Evolutionary conservation across 2,888 invertebrate species (phyloP).

Genomic region (Hirtodrosophila confusa): DNA sequence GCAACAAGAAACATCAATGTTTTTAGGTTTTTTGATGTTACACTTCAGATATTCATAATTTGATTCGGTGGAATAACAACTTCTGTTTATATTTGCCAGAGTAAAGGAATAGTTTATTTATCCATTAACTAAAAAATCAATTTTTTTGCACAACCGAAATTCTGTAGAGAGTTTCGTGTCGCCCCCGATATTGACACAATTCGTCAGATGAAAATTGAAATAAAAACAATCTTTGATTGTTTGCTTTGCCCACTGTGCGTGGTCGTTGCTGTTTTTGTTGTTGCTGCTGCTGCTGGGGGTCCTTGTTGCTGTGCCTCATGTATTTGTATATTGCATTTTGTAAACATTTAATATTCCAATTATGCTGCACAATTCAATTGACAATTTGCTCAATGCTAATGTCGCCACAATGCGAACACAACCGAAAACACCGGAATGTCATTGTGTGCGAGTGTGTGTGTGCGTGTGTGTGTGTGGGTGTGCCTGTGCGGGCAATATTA

Average conservation of each 20-base stretch:
- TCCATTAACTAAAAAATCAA: too few relatives aligned
- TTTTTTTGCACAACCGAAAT: too few relatives aligned
- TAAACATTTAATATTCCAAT: constrained; percentile 79
- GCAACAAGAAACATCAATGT: too few relatives aligned
- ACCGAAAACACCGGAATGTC: constrained; percentile 16
- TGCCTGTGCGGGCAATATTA: constrained; percentile 37
- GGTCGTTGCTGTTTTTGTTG: constrained; percentile 12
- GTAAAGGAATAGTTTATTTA: too few relatives aligned
- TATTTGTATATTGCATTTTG: constrained; percentile 74
- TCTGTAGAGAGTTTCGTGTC: too few relatives aligned
- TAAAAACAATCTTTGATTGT: too few relatives aligned
- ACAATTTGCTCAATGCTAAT: constrained; percentile 64
- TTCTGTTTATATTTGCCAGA: too few relatives aligned
- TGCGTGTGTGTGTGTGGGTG: background rate
- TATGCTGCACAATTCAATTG: constrained; percentile 75
- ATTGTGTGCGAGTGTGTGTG: constrained; percentile 1
- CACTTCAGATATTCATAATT: too few relatives aligned
- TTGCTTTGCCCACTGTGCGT: background rate
- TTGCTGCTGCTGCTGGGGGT: background rate
- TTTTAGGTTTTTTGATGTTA: too few relatives aligned
- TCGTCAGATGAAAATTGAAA: too few relatives aligned
- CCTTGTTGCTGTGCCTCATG: constrained; percentile 20
- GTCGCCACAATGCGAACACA: constrained; percentile 46
- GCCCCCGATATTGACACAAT: too few relatives aligned
- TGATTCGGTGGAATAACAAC: too few relatives aligned